Evolutionary conservation across 2,113 vertebrate genomes (phyloP), one percentile per base, ranked within the genome.

Genomic region (Odontophorus gujanensis): DNA sequence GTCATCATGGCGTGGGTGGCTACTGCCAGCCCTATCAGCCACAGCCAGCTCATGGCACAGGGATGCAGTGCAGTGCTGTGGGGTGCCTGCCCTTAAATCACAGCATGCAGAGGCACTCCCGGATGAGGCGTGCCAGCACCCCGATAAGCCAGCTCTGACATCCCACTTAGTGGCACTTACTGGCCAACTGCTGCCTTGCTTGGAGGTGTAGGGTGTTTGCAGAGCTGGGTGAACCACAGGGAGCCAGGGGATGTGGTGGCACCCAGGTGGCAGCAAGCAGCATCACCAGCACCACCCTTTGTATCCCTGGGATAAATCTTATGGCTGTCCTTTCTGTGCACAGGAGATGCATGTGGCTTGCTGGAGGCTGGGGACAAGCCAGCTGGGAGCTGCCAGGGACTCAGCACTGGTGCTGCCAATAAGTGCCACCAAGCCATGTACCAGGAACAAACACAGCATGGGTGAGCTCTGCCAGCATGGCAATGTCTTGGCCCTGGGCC

Each of bases 1-100:
- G 26, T 59, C 68, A 95, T 85, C 80, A 90, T 7, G 51, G 94
- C 92, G 32, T 94, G 82, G 13, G 94, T 95, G 10, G 97, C 51
- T 32, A 92, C 89, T 72, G 94, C 90, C 71, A 97, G 85, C 38
- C 95, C 42, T 4, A 97, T 86, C 25, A 96, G 26, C 57, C 61
- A 58, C 20, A 95, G 42, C 85, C 88, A 93, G 85, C 85, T 94
- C 97, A 97, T 96, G 48, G 68, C 6, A 17, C 18, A 8, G 32
- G 68, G 48, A 51, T 11, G 47, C 34, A 19, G n/a, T 2, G 11
- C 25, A 17, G 12, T 12, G 18, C 62, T 7, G 26, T 9, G 8
- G 40, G 62, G 62, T 26, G 7, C 68, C 42, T 5, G 25, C 13
- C 25, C 34, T 36, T 38, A 38, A 38, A 25, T 13, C 36, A 19